Conservation (phyloP, 2,113 vertebrate genomes). For the Boulengeromyrus knoepffleri region DNA sequence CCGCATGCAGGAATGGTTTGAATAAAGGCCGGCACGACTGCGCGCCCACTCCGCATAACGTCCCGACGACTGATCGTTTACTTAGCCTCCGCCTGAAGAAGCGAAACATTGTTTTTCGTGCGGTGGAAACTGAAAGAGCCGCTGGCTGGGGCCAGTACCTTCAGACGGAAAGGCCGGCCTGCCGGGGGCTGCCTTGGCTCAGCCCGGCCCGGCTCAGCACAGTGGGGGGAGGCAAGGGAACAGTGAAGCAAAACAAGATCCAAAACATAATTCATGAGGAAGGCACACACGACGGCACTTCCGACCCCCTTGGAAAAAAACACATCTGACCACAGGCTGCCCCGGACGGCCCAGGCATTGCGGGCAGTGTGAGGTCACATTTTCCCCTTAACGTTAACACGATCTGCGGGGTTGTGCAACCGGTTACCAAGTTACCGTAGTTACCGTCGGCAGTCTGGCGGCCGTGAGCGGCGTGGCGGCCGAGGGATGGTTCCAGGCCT, state of each 20-base stretch:
- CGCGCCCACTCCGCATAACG: constrained; percentile 66
- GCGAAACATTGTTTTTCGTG: constrained; percentile 77
- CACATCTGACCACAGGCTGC: constrained; percentile 47
- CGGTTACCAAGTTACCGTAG: background rate
- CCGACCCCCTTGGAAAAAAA: constrained; percentile 49
- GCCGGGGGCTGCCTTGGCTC: constrained; percentile 51
- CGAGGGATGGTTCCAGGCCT: background rate
- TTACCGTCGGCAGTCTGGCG: background rate
- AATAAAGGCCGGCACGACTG: constrained; percentile 77
- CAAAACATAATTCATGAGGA: constrained; percentile 40
- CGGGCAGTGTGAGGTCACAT: constrained; percentile 48
- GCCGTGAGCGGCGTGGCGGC: background rate
- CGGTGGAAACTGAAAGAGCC: constrained; percentile 69
- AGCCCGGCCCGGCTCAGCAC: constrained; percentile 29
- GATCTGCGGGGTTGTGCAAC: background rate
- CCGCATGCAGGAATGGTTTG: constrained; percentile 83
- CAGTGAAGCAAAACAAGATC: constrained; percentile 40
- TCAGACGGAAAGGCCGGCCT: constrained; percentile 46
- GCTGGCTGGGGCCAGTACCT: constrained; percentile 36
- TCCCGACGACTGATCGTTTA: constrained; percentile 70
- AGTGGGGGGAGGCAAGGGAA: constrained; percentile 31
- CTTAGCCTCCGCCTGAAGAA: constrained; percentile 74
- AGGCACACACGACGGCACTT: constrained; percentile 44
- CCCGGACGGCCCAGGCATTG: constrained; percentile 31
- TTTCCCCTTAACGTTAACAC: constrained; percentile 33